Conservation (phyloP, 2,113 vertebrate species). For the Himantopus leucocephalus region DNA sequence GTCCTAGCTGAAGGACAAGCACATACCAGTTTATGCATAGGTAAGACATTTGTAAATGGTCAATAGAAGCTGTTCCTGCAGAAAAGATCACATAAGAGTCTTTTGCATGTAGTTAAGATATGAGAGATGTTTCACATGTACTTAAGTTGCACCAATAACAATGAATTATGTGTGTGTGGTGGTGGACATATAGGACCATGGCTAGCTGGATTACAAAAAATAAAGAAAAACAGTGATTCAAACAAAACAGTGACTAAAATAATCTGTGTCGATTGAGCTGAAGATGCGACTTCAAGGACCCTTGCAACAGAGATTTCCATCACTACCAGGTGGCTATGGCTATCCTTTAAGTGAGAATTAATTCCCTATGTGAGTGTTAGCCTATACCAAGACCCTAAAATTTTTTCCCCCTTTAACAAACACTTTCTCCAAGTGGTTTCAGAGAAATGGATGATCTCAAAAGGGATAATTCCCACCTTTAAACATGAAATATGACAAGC, state of each 20-base stretch:
- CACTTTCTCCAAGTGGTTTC: background rate
- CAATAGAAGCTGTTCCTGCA: background rate
- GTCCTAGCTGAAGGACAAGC: background rate
- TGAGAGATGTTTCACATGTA: background rate
- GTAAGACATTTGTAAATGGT: background rate
- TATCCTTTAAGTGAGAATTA: background rate
- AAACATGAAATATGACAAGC: background rate
- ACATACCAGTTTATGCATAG: background rate
- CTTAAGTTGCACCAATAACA: background rate
- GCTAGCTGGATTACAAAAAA: background rate
- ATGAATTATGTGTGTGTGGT: background rate
- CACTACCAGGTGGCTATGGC: background rate
- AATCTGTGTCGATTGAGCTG: background rate
- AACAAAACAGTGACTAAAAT: background rate
- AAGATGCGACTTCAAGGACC: background rate
- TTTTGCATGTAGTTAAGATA: background rate
- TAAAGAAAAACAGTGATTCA: background rate
- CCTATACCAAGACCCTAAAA: background rate
- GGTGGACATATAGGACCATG: background rate
- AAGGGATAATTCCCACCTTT: background rate
- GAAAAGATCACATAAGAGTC: background rate
- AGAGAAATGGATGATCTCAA: background rate
- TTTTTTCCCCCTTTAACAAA: background rate
- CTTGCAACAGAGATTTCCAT: background rate
- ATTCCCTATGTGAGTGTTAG: accelerated